phyloP scores from a whole-genome alignment of 1,140 invertebrate genomes.

The Monochamus saltuarius region DNA sequence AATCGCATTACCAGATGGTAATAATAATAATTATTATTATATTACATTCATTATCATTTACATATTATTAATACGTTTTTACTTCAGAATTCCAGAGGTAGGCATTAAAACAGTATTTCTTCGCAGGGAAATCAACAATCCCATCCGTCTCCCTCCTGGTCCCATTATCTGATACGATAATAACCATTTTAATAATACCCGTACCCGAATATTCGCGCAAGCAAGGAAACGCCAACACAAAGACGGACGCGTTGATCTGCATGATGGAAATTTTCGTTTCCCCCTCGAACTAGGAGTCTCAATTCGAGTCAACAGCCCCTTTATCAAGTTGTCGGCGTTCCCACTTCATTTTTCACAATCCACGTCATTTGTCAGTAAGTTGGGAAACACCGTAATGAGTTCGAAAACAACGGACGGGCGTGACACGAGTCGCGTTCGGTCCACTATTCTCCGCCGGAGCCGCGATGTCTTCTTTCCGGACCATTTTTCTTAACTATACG shows the following conservation, averaged over 20 bases:
- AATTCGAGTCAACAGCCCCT: constrained; percentile 31
- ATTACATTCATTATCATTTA: background rate
- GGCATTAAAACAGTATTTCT: background rate
- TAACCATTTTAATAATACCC: background rate
- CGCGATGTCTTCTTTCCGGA: no score
- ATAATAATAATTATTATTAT: no score
- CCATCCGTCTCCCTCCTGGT: background rate
- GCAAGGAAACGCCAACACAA: constrained; percentile 7
- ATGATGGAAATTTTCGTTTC: constrained; percentile 17
- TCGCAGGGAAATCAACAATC: background rate
- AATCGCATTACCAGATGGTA: no score
- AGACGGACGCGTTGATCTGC: constrained; percentile 14
- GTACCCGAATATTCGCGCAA: background rate
- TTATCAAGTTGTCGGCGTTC: constrained; percentile 49
- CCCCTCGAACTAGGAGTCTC: constrained; percentile 14
- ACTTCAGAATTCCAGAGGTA: background rate
- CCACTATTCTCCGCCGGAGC: no score
- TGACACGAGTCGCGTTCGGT: constrained; percentile 13
- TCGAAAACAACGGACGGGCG: constrained; percentile 48
- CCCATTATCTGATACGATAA: background rate
- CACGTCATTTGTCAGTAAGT: constrained; percentile 51
- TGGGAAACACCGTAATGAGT: constrained; percentile 49
- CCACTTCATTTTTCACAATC: constrained; percentile 50
- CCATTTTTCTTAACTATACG: no score
- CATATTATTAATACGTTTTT: background rate